Evolutionary conservation across 2,797 vertebrate genomes (phyloP).

Genomic region (Eutrigla gurnardus): DNA sequence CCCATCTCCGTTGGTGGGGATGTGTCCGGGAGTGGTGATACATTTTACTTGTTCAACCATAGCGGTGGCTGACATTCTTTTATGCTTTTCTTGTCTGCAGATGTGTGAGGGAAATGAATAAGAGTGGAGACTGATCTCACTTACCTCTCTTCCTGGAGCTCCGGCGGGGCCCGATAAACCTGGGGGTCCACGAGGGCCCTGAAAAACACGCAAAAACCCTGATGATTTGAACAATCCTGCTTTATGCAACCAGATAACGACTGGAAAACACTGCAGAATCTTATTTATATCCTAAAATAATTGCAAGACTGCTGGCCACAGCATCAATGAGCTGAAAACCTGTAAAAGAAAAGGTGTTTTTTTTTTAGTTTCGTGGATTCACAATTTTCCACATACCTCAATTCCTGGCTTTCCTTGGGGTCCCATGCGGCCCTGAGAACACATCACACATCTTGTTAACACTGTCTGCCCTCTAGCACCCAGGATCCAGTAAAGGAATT

Average conservation of each 20-base stretch:
- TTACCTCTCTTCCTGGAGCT: slow-evolving; percentile 80
- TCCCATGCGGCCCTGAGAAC: slow-evolving; percentile 90
- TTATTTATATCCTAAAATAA: slow-evolving; percentile 24
- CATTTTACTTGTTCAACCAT: slow-evolving; percentile 48
- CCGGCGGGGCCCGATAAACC: slow-evolving; percentile 90
- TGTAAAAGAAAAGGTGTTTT: slow-evolving; percentile 34
- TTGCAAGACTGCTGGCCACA: neutral
- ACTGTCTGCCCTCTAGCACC: slow-evolving; percentile 70
- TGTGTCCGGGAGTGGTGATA: slow-evolving; percentile 56
- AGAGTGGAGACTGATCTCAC: slow-evolving; percentile 25
- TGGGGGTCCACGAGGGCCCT: slow-evolving; percentile 91
- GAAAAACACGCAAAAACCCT: slow-evolving; percentile 33
- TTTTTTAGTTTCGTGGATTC: slow-evolving; percentile 43
- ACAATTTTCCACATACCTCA: slow-evolving; percentile 84
- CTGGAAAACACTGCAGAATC: neutral
- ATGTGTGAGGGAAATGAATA: slow-evolving; percentile 32
- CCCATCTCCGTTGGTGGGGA: slow-evolving; percentile 57
- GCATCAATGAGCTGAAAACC: slow-evolving; percentile 16
- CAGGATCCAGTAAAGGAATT: slow-evolving; percentile 75
- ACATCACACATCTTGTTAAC: slow-evolving; percentile 81
- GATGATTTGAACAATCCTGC: slow-evolving; percentile 15
- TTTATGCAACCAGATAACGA: slow-evolving; percentile 1
- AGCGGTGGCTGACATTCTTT: slow-evolving; percentile 48
- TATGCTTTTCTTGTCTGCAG: slow-evolving; percentile 54
- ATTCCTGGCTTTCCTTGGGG: slow-evolving; percentile 89